phyloP scores from a whole-genome alignment of 2,888 invertebrate genomes.

The Clusia tigrina region DNA sequence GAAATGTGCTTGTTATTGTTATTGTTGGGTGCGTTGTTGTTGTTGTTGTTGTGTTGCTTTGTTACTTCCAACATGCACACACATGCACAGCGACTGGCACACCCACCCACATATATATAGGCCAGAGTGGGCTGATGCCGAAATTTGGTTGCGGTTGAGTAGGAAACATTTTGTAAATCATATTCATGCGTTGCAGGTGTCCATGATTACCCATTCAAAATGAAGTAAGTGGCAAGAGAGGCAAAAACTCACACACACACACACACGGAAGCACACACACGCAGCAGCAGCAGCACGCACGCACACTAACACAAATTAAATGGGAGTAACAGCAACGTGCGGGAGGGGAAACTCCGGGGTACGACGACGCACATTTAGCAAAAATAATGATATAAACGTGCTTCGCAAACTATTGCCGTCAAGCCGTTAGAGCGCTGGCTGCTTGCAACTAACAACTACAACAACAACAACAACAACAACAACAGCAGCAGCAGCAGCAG shows the following conservation, averaged over 20 bases:
- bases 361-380: not conserved
- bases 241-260: too few species aligned
- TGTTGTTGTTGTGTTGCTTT: not conserved
- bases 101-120: not conserved
- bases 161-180: slow-evolving; percentile 8
- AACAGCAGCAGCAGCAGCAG: not conserved
- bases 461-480: not conserved
- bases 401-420: not conserved
- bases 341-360: not conserved
- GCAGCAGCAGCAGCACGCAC: not conserved
- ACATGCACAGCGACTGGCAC: not conserved
- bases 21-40: not conserved
- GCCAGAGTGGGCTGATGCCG: not conserved
- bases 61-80: not conserved
- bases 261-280: not conserved
- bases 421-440: too few species aligned
- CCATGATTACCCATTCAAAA: not conserved
- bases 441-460: not conserved
- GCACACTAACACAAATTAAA: not conserved
- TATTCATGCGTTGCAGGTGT: slow-evolving; percentile 4
- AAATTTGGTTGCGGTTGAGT: not conserved
- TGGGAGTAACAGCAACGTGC: not conserved
- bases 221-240: not conserved
- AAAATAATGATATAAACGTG: slow-evolving; percentile 10
- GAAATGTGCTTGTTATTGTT: too few species aligned